Evolutionary conservation across 2,113 vertebrate genomes (phyloP), one percentile per base, ranked within the genome.

Genomic region (Prietella phreatophila): DNA sequence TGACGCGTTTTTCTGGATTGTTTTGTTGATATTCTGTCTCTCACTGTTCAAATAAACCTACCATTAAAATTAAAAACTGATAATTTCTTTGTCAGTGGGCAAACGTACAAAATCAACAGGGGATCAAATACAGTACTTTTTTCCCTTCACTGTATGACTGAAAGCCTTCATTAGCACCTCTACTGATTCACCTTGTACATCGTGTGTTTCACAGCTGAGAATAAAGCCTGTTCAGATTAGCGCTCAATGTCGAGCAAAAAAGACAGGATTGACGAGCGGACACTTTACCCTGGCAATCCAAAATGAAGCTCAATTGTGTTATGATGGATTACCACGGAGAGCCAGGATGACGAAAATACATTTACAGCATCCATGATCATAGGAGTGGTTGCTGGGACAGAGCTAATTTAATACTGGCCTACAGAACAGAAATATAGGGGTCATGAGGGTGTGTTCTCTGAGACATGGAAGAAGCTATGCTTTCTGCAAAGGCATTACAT

Each of bases 261-360:
- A 50, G 39, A 39, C 47, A 42, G 81, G 88, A 63, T 94, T 93
- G 92, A 93, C 92, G 93, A 90, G 87, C 86, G 90, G 91, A 94
- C 92, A 78, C 73, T 80, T 93, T 91, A 93, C 91, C 90, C 83
- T n/a, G 22, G 79, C 39, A 25, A 86, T 86, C 63, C 1, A 10
- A 79, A 60, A 90, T 36, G 14, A 82, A 27, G 10, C 55, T 39
- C 58, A 50, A 33, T 50, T 71, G 17, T 58, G 33, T 76, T 79
- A 86, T 90, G 91, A 93, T 91, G 84, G 91, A 92, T 93, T 36
- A 71, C 47, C 73, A 27, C 33, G 15, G 25, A 87, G 84, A 11
- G n/a, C 86, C 78, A 55, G 30, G 3, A 33, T 85, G 88, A 92
- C 87, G 89, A 85, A 89, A 86, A 90, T 91, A 84, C 50, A 84